Conservation (phyloP, 2,797 vertebrate species). For the Lacerta viridis region DNA sequence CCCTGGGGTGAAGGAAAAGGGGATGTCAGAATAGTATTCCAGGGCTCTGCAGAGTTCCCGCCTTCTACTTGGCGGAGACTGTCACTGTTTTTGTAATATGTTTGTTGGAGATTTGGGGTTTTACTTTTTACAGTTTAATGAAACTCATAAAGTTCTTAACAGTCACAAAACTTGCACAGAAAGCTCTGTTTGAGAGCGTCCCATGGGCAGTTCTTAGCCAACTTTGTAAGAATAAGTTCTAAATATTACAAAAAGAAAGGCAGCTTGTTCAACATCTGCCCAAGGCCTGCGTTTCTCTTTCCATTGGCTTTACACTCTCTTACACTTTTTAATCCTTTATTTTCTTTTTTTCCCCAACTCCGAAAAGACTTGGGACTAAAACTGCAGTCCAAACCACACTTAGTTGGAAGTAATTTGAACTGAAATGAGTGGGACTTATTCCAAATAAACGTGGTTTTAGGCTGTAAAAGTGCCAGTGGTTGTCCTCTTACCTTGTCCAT, state of each 20-base stretch:
- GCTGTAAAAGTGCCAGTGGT: rapidly evolving
- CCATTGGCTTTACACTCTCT: not conserved
- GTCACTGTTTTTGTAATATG: not conserved
- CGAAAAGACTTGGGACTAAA: rapidly evolving
- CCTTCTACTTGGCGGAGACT: slow-evolving; percentile 16
- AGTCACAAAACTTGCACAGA: slow-evolving; percentile 42
- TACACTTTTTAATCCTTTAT: not conserved
- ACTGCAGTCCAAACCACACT: not conserved
- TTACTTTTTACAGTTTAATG: slow-evolving; percentile 51
- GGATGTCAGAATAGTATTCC: slow-evolving; percentile 7
- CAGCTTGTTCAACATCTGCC: slow-evolving; percentile 34
- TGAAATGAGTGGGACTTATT: slow-evolving; percentile 11
- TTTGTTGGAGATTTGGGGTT: not conserved
- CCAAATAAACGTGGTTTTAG: slow-evolving; percentile 3
- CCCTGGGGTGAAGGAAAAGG: not conserved
- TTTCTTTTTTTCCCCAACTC: slow-evolving; percentile 29
- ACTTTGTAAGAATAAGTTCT: slow-evolving; percentile 34
- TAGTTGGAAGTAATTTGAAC: slow-evolving; percentile 10
- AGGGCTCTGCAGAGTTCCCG: slow-evolving; percentile 1
- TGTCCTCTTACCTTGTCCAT: not conserved
- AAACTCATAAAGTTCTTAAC: slow-evolving; percentile 61
- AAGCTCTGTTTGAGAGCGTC: not conserved
- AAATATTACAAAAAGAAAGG: slow-evolving; percentile 33
- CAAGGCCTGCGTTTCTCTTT: slow-evolving; percentile 20
- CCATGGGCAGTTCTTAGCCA: slow-evolving; percentile 10